Conservation (phyloP, 2,888 invertebrate species). For the Parnassius apollo region DNA sequence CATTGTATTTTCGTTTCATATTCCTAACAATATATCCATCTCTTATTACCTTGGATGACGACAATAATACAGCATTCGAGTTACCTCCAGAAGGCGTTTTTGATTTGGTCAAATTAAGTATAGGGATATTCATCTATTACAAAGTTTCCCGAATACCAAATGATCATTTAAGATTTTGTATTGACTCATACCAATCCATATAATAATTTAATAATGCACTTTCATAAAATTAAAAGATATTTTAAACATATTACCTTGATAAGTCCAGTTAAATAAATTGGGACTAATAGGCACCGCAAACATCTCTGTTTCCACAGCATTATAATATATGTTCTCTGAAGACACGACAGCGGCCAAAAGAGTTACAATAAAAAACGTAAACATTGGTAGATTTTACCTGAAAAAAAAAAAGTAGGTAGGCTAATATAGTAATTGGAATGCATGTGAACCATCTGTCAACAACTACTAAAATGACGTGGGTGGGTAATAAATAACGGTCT, state of each 20-base stretch:
- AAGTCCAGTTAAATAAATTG: constrained; percentile 90
- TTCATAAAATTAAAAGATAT: constrained; percentile 11
- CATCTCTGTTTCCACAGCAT: constrained; percentile 86
- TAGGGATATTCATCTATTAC: too few relatives aligned
- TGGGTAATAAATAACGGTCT: neutral
- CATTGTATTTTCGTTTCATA: too few relatives aligned
- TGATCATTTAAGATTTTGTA: too few relatives aligned
- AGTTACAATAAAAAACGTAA: constrained; percentile 29
- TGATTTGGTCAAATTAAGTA: too few relatives aligned
- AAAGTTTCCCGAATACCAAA: too few relatives aligned
- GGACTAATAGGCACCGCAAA: constrained; percentile 90
- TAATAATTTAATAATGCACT: neutral
- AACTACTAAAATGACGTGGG: constrained; percentile 1
- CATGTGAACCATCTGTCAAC: neutral
- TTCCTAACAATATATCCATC: too few relatives aligned
- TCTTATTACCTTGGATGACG: too few relatives aligned
- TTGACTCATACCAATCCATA: too few relatives aligned
- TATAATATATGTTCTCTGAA: constrained; percentile 60
- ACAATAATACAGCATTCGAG: too few relatives aligned
- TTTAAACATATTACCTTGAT: constrained; percentile 74
- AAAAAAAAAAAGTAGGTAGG: constrained; percentile 31
- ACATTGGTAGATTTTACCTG: constrained; percentile 34
- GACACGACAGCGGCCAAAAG: constrained; percentile 38
- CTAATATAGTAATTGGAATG: neutral
- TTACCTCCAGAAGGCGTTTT: too few relatives aligned